Conservation (phyloP, 1,140 invertebrate genomes). For the Drosophila lacertosa region DNA sequence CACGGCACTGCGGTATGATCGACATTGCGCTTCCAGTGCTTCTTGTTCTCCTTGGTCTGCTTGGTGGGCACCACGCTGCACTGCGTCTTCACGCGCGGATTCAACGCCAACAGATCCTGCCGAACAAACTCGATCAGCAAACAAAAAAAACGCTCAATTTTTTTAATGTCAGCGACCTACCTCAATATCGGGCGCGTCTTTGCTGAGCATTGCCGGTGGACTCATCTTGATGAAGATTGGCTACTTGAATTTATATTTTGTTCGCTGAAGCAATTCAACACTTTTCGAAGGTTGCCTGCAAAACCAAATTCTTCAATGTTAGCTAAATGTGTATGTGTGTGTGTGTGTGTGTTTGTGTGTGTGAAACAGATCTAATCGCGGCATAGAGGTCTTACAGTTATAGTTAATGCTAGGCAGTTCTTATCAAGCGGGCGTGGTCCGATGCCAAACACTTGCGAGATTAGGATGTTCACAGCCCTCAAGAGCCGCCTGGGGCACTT, state of each 20-base stretch:
- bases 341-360: conserved; percentile 1
- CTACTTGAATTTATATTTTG: background rate
- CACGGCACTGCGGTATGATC: conserved; percentile 89
- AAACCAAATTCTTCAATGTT: background rate
- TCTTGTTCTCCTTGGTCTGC: conserved; percentile 94
- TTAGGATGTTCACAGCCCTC: conserved; percentile 16
- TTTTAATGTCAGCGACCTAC: conserved; percentile 83
- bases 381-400: conserved; percentile 17
- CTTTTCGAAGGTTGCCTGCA: background rate
- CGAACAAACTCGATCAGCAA: background rate
- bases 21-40: conserved; percentile 97
- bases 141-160: background rate
- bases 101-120: conserved; percentile 93
- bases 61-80: conserved; percentile 92
- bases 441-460: conserved; percentile 41
- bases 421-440: conserved; percentile 43
- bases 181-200: conserved; percentile 89
- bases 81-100: conserved; percentile 91
- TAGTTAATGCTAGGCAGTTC: background rate
- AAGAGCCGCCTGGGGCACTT: conserved; percentile 14
- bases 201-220: conserved; percentile 85
- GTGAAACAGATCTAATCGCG: conserved; percentile 30
- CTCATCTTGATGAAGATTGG: conserved; percentile 56
- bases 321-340: background rate
- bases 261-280: background rate